These are phyloP conservation scores for Chloroceryle inda DNA, from an alignment of 2,797 vertebrate species.

Conservation along the genomic window DNA sequence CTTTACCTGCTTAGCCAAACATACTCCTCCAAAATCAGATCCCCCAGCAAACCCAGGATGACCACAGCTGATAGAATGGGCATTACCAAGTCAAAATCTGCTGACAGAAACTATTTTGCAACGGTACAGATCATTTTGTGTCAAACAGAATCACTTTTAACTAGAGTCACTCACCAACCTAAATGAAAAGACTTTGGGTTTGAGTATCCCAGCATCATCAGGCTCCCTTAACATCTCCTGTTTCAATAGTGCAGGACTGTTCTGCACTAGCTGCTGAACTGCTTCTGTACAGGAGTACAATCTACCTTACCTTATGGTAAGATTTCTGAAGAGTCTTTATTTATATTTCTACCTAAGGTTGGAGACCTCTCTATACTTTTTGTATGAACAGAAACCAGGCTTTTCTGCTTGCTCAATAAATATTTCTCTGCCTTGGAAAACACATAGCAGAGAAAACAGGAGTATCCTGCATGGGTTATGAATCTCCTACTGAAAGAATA, in stretches of 20 bases:
- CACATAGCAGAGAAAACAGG: not conserved
- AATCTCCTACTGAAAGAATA: conserved; percentile 1
- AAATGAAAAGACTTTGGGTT: conserved; percentile 21
- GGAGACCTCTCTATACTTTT: not conserved
- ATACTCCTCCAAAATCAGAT: not conserved
- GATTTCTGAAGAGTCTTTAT: not conserved
- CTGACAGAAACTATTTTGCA: conserved; percentile 50
- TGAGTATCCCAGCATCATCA: not conserved
- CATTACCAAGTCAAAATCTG: not conserved
- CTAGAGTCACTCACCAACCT: not conserved
- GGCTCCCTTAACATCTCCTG: not conserved
- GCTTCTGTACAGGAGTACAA: not conserved
- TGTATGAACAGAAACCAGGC: not conserved
- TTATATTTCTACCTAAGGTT: not conserved
- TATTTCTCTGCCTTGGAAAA: not conserved
- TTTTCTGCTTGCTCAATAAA: not conserved
- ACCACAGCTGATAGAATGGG: conserved; percentile 3
- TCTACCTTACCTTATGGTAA: not conserved
- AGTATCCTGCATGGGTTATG: not conserved
- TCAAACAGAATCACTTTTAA: conserved; percentile 27
- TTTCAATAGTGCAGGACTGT: not conserved
- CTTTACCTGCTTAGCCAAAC: not conserved
- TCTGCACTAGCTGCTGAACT: not conserved
- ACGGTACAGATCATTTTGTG: not conserved
- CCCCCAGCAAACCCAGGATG: not conserved